Evolutionary conservation across 2,113 vertebrate species (phyloP).

Genomic region (Origma solitaria): DNA sequence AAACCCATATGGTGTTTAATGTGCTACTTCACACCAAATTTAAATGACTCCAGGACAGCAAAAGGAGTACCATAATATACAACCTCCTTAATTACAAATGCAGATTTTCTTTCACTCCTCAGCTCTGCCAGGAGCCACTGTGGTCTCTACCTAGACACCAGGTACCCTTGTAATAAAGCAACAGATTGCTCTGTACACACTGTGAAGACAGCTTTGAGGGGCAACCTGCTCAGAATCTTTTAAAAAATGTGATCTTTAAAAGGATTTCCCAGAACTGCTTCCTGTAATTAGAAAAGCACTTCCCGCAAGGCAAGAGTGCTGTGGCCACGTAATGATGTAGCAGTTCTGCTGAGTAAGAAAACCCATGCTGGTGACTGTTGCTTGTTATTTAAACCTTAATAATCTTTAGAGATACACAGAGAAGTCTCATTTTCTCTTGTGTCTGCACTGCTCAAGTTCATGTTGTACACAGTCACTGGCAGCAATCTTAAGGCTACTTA

Average conservation of each 20-base stretch:
- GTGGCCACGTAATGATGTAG: background rate
- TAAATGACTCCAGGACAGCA: background rate
- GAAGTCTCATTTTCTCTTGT: background rate
- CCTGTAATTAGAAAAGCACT: background rate
- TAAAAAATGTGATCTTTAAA: background rate
- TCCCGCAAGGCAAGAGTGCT: rapidly evolving
- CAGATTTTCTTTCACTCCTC: background rate
- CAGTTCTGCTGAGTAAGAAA: background rate
- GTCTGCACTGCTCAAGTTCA: background rate
- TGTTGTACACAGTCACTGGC: background rate
- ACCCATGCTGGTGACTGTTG: background rate
- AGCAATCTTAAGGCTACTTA: background rate
- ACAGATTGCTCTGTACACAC: background rate
- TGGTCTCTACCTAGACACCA: background rate
- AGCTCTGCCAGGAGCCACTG: background rate
- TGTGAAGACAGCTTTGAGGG: background rate
- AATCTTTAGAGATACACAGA: background rate
- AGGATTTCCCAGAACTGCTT: background rate
- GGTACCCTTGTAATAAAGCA: background rate
- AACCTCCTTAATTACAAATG: background rate
- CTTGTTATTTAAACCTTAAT: background rate
- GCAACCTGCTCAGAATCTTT: background rate
- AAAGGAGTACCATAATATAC: background rate
- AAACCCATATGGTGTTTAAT: background rate
- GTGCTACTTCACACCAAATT: background rate